Percentiles rank a stretch among this genome's conserved stretches.
Conservation (phyloP, 2,113 vertebrate species). For the Etheostoma cragini region DNA sequence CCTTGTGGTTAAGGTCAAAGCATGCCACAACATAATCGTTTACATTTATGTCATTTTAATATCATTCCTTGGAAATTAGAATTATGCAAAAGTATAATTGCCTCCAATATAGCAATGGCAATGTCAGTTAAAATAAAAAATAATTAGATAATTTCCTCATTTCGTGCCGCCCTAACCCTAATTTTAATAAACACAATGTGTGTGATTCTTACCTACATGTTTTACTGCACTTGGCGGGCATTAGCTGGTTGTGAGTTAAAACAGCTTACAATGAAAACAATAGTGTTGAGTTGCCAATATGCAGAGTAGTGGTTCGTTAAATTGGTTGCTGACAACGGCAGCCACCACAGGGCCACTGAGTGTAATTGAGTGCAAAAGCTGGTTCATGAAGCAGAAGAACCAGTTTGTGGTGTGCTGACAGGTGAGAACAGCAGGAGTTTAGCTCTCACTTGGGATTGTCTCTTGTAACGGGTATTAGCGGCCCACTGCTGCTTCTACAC, state of each 20-base stretch:
- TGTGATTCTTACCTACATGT: not conserved
- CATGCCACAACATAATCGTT: not conserved
- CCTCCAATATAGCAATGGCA: too few species aligned
- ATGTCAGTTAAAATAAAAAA: too few species aligned
- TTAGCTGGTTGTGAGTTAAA: not conserved
- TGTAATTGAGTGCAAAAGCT: constrained; percentile 65
- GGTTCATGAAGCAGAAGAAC: constrained; percentile 15
- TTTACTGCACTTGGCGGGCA: not conserved
- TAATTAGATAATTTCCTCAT: too few species aligned
- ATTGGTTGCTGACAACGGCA: constrained; percentile 41
- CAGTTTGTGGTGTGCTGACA: constrained; percentile 53
- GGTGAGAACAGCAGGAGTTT: constrained; percentile 55
- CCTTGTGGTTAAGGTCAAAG: not conserved
- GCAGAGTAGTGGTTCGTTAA: constrained; percentile 33
- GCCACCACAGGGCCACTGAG: constrained; percentile 34
- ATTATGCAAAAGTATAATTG: too few species aligned
- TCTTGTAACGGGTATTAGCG: constrained; percentile 24
- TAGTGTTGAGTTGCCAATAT: constrained; percentile 16
- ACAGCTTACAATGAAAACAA: not conserved
- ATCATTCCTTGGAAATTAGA: too few species aligned
- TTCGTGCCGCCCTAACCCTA: too few species aligned
- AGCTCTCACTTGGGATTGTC: constrained; percentile 25
- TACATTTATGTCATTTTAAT: too few species aligned
- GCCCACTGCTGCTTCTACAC: constrained; percentile 29
- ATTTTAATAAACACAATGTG: too few species aligned